Base-by-base conservation (phyloP, 2,888 invertebrate genomes). In the Drosophila mettleri region DNA sequence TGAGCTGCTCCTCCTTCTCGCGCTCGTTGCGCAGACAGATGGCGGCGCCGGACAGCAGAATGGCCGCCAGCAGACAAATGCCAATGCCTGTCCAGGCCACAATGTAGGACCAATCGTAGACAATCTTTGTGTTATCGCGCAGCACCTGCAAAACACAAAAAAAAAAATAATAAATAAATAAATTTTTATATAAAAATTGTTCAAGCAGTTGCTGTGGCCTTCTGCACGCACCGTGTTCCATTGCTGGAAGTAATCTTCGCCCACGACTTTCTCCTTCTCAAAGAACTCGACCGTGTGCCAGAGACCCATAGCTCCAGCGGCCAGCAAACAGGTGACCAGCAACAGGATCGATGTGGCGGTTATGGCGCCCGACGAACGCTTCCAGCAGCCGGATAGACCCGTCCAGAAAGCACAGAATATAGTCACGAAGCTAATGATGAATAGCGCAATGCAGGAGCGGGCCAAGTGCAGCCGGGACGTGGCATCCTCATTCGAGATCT, bases 241-340 rank as follows among this genome's bases (percentile, higher is more conserved):
- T 90, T 97, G 97, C 92, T 97, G 97, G 92, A 96, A 98, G 91
- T 95, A 98, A 90, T 98, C 97, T 88, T 97, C 97, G 65, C 98
- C 97, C 59, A 98, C 97, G 49, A 98, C 95, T 91, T 98, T 97
- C 92, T 98, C 97, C 90, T 97, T 97, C 93, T 98, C 98, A 90
- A 97, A 98, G 93, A 98, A 98, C 92, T 98, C 98, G 29, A 98
- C 98, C 57, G 97, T 98, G 91, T 98, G 98, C 98, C 98, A 98
- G 49, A 98, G 93, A 43, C 98, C 98, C 98, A 98, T 98, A 43
- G 96, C 97, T 66, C 97, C 98, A 33, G 98, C 98, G 75, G 97
- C 96, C 86, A 98, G 93, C 70, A 98, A 93, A 93, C 98, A 98
- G 96, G 92, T 90, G 54, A 91, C 90, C 65, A 92, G 78, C 74